Evolutionary conservation across 2,113 vertebrate genomes (phyloP), one percentile per base, ranked within the genome.

Genomic region (Burhinus oedicnemus): DNA sequence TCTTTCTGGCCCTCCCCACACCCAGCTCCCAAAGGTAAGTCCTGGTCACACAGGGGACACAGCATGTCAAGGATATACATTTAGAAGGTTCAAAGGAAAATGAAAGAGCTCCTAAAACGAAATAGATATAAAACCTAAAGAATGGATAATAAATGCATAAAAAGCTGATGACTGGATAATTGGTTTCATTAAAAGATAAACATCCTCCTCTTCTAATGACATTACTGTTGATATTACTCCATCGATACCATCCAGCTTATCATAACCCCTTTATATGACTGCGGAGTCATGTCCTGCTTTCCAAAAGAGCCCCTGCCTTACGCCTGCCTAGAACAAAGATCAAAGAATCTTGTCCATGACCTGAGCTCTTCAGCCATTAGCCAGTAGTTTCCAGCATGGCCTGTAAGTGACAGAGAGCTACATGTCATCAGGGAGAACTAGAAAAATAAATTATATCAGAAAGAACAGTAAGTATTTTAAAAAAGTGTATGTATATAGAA

Each of bases 161-260:
- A 85, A 69, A 79, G 47, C 57, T 57, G 62, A 72, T 7, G 7
- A 42, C 21, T 44, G 36, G 70, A 72, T 85, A 88, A 94, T 11
- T 83, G 15, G 36, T 72, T 94, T 83, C 23, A 94, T 96, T 96
- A 93, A 76, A 94, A 95, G 85, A 85, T 76, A 90, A 92, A 88
- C 20, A 51, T 36, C 65, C 69, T 26, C 71, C 9, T 82, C 47
- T 60, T 18, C 21, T 79, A 85, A 82, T n/a, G 29, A 38, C 61
- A 64, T 62, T 60, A 30, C 57, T 68, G 66, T 70, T 85, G 52
- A 60, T 93, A 44, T 32, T 61, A 65, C 49, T 80, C n/a, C 57
- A 83, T 42, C 8, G 5, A 62, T 76, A 93, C 52, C 26, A 84
- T 34, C 44, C 58, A 83, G 78, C 23, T 55, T 55, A 72, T 36